These are phyloP conservation scores for Semotilus atromaculatus DNA, from an alignment of 2,797 vertebrate species.

Conservation along the genomic window DNA sequence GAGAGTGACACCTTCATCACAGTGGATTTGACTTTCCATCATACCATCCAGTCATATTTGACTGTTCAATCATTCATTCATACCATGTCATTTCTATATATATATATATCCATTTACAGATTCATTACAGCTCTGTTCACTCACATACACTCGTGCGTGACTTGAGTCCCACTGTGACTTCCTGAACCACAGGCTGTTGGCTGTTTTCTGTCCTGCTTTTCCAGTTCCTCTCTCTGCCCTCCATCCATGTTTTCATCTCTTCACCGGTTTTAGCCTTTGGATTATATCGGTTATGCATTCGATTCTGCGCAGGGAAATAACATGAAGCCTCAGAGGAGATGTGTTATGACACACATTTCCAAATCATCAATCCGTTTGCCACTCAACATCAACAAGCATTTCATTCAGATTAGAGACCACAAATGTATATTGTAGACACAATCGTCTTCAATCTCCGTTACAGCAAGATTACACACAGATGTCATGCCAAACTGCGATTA, in stretches of 20 bases:
- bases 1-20: constrained; percentile 6
- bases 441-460: constrained; percentile 19
- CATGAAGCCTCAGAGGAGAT: constrained; percentile 23
- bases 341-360: constrained; percentile 32
- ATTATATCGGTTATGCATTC: constrained; percentile 32
- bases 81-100: constrained; percentile 3
- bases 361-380: constrained; percentile 41
- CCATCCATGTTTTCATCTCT: constrained; percentile 3
- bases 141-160: constrained; percentile 56
- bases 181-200: constrained; percentile 54
- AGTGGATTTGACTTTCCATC: constrained; percentile 10
- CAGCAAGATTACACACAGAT: constrained; percentile 17
- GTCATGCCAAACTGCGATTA: background rate
- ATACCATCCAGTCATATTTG: background rate
- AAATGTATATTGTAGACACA: constrained; percentile 22
- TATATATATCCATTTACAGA: constrained; percentile 32
- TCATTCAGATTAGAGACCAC: constrained; percentile 26
- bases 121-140: constrained; percentile 64
- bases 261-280: constrained; percentile 8
- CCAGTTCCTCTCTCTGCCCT: constrained; percentile 18
- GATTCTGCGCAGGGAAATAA: background rate
- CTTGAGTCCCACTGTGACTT: constrained; percentile 67
- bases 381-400: constrained; percentile 33
- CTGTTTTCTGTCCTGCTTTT: constrained; percentile 14
- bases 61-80: constrained; percentile 7